Conservation (phyloP, 2,113 vertebrate genomes). For the Brienomyrus longianalis region DNA sequence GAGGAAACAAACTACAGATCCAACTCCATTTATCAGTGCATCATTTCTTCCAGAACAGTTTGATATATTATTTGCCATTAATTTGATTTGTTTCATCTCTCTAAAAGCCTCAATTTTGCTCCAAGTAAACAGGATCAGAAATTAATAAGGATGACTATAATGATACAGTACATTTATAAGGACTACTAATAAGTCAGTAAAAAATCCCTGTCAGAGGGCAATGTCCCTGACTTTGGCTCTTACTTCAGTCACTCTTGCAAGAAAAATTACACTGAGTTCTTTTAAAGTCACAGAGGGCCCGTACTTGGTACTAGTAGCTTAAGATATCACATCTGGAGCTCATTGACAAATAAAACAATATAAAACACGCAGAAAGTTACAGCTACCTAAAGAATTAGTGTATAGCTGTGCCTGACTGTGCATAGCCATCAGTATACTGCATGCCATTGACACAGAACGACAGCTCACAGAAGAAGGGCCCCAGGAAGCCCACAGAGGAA, state of each 20-base stretch:
- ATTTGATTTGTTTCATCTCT: slow-evolving; percentile 20
- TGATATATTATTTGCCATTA: slow-evolving; percentile 1
- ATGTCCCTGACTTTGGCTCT: background rate
- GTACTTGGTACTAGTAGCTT: background rate
- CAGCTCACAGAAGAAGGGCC: slow-evolving; percentile 24
- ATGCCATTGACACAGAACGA: slow-evolving; percentile 9
- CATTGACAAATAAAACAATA: slow-evolving; percentile 12
- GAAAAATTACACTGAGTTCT: background rate
- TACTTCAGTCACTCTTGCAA: background rate
- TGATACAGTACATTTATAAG: background rate
- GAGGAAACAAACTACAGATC: background rate
- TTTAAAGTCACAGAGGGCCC: background rate
- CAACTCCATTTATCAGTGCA: slow-evolving; percentile 5
- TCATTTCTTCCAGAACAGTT: slow-evolving; percentile 11
- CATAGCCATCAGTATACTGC: slow-evolving; percentile 4
- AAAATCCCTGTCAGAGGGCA: background rate
- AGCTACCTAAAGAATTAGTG: background rate
- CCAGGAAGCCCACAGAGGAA: slow-evolving; percentile 36
- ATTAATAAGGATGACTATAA: background rate
- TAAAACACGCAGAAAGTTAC: slow-evolving; percentile 1
- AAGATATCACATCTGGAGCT: slow-evolving; percentile 23
- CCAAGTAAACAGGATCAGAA: slow-evolving; percentile 2
- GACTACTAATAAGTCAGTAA: background rate
- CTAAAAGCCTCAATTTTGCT: background rate
- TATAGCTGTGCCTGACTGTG: slow-evolving; percentile 7